Percentiles rank a stretch among this genome's conserved stretches.
Evolutionary conservation across 2,113 vertebrate species (phyloP).

Genomic region (Eclectus roratus): DNA sequence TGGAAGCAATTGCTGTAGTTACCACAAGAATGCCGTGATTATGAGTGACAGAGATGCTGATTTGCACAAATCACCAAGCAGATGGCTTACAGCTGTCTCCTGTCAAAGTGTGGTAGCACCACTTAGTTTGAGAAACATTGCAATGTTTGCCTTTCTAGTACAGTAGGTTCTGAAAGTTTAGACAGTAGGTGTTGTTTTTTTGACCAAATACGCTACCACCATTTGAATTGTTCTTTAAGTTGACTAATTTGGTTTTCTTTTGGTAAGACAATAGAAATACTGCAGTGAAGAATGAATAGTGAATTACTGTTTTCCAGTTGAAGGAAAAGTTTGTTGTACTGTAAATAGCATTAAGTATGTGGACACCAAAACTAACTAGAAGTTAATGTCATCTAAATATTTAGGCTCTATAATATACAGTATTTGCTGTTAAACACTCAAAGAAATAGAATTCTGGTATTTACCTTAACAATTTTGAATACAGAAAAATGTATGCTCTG

Average conservation of each 20-base stretch:
- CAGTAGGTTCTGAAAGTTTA: constrained; percentile 38
- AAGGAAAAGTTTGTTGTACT: constrained; percentile 55
- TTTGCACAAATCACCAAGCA: neutral
- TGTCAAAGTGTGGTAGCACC: constrained; percentile 4
- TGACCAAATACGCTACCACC: constrained; percentile 51
- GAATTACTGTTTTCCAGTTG: constrained; percentile 34
- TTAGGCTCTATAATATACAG: constrained; percentile 38
- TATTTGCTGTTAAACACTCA: constrained; percentile 47
- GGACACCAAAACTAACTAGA: constrained; percentile 59
- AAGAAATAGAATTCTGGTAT: constrained; percentile 43
- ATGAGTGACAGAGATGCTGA: neutral
- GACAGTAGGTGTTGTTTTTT: constrained; percentile 42
- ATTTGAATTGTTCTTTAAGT: constrained; percentile 17
- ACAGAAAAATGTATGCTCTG: constrained; percentile 38
- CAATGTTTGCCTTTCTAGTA: constrained; percentile 40
- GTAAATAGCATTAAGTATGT: constrained; percentile 57
- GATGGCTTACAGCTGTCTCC: neutral
- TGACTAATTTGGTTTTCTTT: constrained; percentile 29
- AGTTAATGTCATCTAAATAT: constrained; percentile 49
- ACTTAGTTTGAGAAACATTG: constrained; percentile 31
- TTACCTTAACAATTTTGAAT: constrained; percentile 33
- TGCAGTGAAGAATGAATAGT: constrained; percentile 37
- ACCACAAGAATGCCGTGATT: neutral
- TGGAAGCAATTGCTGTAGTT: neutral
- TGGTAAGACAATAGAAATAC: constrained; percentile 33